Conservation (phyloP, 1,140 invertebrate species). For the Venturia canescens region DNA sequence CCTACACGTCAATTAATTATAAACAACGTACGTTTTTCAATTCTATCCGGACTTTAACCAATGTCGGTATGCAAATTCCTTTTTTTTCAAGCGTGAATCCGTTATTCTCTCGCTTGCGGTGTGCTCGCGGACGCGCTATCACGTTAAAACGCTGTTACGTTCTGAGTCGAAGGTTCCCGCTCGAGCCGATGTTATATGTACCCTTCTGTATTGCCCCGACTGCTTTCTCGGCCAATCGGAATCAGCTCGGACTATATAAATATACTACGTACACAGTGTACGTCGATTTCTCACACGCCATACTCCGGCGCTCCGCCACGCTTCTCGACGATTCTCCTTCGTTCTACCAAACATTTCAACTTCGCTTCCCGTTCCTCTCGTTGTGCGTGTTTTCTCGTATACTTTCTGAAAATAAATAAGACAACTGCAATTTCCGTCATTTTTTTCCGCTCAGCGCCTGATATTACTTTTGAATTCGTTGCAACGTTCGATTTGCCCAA, state of each 20-base stretch:
- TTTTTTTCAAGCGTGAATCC: too few relatives aligned
- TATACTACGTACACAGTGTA: neutral
- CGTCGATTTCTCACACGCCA: neutral
- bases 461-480: too few relatives aligned
- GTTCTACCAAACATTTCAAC: too few relatives aligned
- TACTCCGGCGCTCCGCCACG: neutral
- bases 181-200: conserved; percentile 48
- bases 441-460: too few relatives aligned
- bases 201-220: conserved; percentile 28
- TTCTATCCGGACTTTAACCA: too few relatives aligned
- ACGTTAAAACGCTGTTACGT: conserved; percentile 49
- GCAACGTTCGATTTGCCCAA: too few relatives aligned
- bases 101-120: conserved; percentile 5
- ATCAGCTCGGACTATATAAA: neutral
- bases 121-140: conserved; percentile 33
- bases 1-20: too few relatives aligned
- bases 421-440: too few relatives aligned
- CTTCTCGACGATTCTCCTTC: neutral
- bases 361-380: too few relatives aligned
- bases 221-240: conserved; percentile 41
- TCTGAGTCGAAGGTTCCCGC: conserved; percentile 38
- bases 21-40: too few relatives aligned
- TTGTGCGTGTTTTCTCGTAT: too few relatives aligned
- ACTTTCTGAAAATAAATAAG: too few relatives aligned
- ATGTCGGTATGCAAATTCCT: neutral